Base-by-base conservation (phyloP, 2,888 invertebrate genomes). In the Nemoura dubitans region DNA sequence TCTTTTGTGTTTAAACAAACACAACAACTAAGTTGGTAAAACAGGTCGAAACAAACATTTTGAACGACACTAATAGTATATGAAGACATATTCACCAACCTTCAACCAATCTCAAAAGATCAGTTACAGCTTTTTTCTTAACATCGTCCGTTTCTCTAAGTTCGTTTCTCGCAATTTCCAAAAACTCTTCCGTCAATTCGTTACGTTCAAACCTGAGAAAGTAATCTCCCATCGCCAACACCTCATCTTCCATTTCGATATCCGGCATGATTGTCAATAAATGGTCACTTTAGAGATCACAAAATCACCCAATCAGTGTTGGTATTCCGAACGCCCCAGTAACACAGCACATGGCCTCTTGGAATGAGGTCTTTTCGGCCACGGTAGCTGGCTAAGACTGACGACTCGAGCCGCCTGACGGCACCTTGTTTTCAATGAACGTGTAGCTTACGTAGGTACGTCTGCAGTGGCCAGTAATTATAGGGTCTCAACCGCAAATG, bases 61-160 rank as follows among this genome's bases (percentile, higher is more conserved):
- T n/a, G n/a, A n/a, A n/a, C n/a, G n/a, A n/a, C n/a, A n/a, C n/a
- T n/a, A n/a, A n/a, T n/a, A n/a, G n/a, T n/a, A 26, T n/a, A 27
- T 80, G 25, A 25, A 80, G 36, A 36, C n/a, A 36, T 36, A 10
- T 36, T 36, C 10, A 36, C 59, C 21, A 59, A 95, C 96, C 94
- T 94, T 93, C 93, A 1, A 96, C 92, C 82, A 96, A 90, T 89
- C 93, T 93, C 88, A 91, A 92, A 0, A 96, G 91, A 88, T 93
- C 93, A 30, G 91, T 92, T 0, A 95, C 90, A 27, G 94, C 93
- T 25, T 94, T 92, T 87, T 92, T 92, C 83, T 93, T 92, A 1
- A 93, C 89, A 28, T 96, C 95, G 0, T 95, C 94, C 0, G 94
- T 93, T 90, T 96, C 96, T 0, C 96, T 91, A 0, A 96, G 92